Base-by-base conservation (phyloP, 2,113 vertebrate genomes). In the Etheostoma cragini region DNA sequence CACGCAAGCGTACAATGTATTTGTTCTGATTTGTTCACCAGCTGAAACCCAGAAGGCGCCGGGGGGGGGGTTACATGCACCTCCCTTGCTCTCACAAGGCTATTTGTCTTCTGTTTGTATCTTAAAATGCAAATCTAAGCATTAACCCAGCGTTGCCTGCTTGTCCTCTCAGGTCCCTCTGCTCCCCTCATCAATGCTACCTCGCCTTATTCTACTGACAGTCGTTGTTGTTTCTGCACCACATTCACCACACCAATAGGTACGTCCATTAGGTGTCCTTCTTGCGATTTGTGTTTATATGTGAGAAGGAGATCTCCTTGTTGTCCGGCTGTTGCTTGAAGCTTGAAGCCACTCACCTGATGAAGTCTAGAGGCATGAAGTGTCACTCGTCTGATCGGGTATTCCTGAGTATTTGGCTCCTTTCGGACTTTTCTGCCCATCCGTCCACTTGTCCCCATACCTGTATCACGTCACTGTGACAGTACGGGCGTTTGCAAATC, bases 11-110 rank as follows among this genome's bases (percentile, higher is more conserved):
- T 79, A 69, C 71, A 11, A 63, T 65, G 56, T 75, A 33, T 87
- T 80, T 77, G 61, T 80, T 87, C 69, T 38, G 81, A 90, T 90
- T 80, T 78, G 78, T 86, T 89, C 89, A 91, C 88, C 91, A 92
- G 90, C 91, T 86, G 84, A 65, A 86, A 88, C 69, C 64, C 42
- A 54, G 67, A 57, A 74, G 45, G 56, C 11, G 26, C 19, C 19
- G 30, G 4, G 4, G 30, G 38, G 38, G 35, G 45, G 58, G 78
- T 42, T 57, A 69, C 68, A 33, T 65, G 64, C 65, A 61, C 78
- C 88, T 76, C 76, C 60, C 81, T 80, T 74, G 21, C 67, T 84
- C 80, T 87, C 87, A 88, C 84, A 80, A 85, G 88, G 85, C 82
- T 87, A 80, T 76, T 72, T 76, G 24, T 88, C 84, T 87, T 85